Evolutionary conservation across 2,888 invertebrate species (phyloP).

Genomic region (Blomia tropicalis): DNA sequence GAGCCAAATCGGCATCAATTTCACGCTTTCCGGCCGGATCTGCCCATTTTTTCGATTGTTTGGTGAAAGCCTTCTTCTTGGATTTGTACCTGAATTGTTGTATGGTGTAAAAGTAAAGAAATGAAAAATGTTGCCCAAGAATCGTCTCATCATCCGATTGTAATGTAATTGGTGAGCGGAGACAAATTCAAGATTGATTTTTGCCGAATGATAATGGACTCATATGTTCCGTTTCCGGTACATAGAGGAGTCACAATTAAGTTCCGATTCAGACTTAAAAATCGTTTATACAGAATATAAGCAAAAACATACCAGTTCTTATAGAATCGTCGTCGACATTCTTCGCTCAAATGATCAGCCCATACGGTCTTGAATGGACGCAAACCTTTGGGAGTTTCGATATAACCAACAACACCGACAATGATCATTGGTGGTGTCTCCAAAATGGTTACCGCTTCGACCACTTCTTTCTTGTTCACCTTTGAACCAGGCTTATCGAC

Average conservation of each 20-base stretch:
- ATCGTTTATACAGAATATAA: neutral
- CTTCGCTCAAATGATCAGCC: conserved; percentile 97
- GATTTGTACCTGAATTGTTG: conserved; percentile 71
- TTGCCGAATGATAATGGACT: neutral
- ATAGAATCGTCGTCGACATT: conserved; percentile 95
- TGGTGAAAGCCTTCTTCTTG: conserved; percentile 99
- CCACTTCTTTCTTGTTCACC: conserved; percentile 98
- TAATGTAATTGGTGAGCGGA: conserved; percentile 28
- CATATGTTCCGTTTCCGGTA: conserved; percentile 3
- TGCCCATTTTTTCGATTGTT: conserved; percentile 95
- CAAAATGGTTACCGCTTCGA: conserved; percentile 93
- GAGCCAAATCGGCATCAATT: conserved; percentile 88
- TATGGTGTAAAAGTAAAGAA: neutral
- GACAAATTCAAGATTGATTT: conserved; percentile 19
- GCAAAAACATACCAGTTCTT: conserved; percentile 89
- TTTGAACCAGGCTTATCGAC: conserved; percentile 97
- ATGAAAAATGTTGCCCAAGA: conserved; percentile 10
- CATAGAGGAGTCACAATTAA: conserved; percentile 4
- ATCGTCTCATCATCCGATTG: conserved; percentile 25
- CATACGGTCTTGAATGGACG: conserved; percentile 87
- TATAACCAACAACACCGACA: conserved; percentile 94
- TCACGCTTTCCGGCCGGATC: conserved; percentile 90
- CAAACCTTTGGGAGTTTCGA: conserved; percentile 93
- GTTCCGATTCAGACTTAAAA: conserved; percentile 9
- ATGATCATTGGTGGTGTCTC: conserved; percentile 97